Conservation (phyloP, 2,888 invertebrate species). For the Panzeria rudis region DNA sequence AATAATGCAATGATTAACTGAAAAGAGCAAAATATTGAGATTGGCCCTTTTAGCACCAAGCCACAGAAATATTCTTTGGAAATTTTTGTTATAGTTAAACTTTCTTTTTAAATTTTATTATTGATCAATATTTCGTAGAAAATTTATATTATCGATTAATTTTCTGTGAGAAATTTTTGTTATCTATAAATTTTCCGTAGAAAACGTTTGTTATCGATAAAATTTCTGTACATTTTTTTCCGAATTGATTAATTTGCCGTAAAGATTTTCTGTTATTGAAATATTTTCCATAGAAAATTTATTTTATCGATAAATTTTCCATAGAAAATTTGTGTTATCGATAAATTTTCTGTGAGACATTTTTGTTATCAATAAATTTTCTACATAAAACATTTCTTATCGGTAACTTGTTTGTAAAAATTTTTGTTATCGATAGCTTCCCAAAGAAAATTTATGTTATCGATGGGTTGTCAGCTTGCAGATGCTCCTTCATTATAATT, state of each 20-base stretch:
- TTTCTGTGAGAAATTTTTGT: neutral
- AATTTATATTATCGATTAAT: neutral
- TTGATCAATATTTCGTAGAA: no score
- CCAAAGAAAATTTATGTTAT: no score
- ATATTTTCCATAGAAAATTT: neutral
- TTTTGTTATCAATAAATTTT: neutral
- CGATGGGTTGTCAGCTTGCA: no score
- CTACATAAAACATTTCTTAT: neutral
- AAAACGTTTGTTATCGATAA: constrained; percentile 1
- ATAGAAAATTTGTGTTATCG: neutral
- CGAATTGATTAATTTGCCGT: neutral
- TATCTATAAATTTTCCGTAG: neutral
- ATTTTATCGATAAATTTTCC: neutral
- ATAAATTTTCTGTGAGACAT: neutral
- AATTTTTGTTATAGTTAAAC: no score
- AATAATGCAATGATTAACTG: no score
- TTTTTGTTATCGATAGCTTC: neutral
- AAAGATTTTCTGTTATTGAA: neutral
- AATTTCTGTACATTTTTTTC: no score
- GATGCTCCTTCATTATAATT: no score
- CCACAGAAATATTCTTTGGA: no score
- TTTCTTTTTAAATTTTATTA: no score
- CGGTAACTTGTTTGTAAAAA: neutral
- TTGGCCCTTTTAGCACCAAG: no score
- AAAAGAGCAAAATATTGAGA: no score